Conservation (phyloP, 1,140 invertebrate genomes). For the Maconellicoccus hirsutus region DNA sequence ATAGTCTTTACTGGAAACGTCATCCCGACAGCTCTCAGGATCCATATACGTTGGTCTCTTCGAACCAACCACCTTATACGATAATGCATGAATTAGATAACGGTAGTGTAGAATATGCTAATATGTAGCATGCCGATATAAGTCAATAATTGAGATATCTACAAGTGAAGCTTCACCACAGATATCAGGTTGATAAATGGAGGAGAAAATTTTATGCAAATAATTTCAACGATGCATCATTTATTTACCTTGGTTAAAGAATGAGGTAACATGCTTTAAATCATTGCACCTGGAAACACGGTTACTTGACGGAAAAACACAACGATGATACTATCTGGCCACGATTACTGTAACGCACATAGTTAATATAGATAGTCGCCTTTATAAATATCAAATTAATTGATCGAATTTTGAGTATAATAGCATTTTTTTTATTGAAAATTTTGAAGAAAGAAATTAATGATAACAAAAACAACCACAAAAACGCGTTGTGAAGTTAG, state of each 20-base stretch:
- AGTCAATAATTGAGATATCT: too few relatives aligned
- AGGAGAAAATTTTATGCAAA: not conserved
- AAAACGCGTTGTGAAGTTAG: too few relatives aligned
- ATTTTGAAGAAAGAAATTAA: too few relatives aligned
- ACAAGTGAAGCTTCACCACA: too few relatives aligned
- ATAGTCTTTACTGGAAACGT: not conserved
- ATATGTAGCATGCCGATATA: too few relatives aligned
- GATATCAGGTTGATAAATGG: not conserved
- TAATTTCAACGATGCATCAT: not conserved
- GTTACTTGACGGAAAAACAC: not conserved
- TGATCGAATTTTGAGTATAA: too few relatives aligned
- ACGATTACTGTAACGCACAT: too few relatives aligned
- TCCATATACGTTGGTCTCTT: not conserved
- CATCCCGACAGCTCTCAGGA: not conserved
- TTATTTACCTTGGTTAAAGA: not conserved
- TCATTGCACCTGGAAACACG: not conserved
- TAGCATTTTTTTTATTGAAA: too few relatives aligned
- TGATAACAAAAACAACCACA: too few relatives aligned
- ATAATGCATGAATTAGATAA: not conserved
- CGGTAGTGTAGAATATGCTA: too few relatives aligned
- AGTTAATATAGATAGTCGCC: too few relatives aligned
- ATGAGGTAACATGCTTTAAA: not conserved
- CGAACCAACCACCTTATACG: not conserved
- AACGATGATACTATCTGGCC: not conserved
- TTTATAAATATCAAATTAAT: too few relatives aligned